A percentile compares a stretch with the other conserved stretches of the same genome.
Conservation (phyloP, 53 echinoderm and acorn worm genomes). For the Henricia sp. region DNA sequence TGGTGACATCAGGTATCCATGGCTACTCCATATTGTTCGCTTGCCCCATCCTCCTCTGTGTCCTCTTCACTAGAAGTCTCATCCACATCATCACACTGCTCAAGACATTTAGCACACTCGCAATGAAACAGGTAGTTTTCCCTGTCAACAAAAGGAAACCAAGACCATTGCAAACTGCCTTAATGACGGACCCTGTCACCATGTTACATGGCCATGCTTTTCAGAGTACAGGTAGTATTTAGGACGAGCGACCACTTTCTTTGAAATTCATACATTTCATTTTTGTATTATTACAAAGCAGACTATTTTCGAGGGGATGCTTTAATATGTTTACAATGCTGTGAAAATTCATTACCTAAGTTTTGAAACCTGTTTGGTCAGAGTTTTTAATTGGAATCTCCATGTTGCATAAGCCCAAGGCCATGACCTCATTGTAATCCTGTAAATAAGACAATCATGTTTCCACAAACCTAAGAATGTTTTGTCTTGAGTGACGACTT, state of each 20-base stretch:
- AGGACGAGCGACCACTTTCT: no score
- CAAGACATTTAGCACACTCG: constrained; percentile 69
- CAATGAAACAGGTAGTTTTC: constrained; percentile 86
- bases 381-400: not conserved
- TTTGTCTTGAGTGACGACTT: constrained; percentile 83
- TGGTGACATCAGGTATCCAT: constrained; percentile 30
- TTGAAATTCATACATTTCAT: not conserved
- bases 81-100: constrained; percentile 84
- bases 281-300: no score
- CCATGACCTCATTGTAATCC: not conserved
- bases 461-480: constrained; percentile 58
- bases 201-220: no score
- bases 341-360: no score
- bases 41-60: constrained; percentile 38
- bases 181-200: not conserved
- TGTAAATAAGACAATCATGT: not conserved
- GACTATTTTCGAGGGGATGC: no score
- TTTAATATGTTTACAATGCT: no score
- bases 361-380: not conserved
- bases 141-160: constrained; percentile 41
- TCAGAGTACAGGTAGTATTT: no score
- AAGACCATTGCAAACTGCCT: not conserved
- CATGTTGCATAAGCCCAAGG: not conserved
- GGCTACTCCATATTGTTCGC: not conserved
- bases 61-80: constrained; percentile 82